Conservation (phyloP, 1,140 invertebrate genomes). For the Melipona quadrifasciata region DNA sequence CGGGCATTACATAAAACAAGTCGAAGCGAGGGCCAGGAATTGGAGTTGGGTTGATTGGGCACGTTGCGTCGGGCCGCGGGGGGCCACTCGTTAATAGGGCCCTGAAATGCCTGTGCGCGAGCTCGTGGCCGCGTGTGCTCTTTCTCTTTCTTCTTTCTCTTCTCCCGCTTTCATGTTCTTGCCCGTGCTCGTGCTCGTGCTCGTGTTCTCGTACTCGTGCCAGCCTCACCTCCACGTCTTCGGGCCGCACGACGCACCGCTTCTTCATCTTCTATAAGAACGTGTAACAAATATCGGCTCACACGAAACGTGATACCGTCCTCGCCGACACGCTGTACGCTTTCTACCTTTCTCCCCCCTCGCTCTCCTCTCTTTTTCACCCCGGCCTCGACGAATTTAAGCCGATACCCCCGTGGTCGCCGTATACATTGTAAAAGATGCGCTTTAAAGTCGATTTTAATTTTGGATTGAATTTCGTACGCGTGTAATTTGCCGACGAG, state of each 20-base stretch:
- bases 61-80: constrained; percentile 61
- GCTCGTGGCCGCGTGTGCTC: constrained; percentile 2
- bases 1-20: constrained; percentile 73
- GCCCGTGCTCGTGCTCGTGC: constrained; percentile 42
- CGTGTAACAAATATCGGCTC: constrained; percentile 69
- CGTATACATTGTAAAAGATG: constrained; percentile 47
- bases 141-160: neutral
- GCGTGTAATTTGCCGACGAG: constrained; percentile 33
- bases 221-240: constrained; percentile 21
- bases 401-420: constrained; percentile 23
- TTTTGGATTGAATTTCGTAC: constrained; percentile 48
- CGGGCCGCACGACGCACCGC: constrained; percentile 50
- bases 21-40: constrained; percentile 56
- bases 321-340: constrained; percentile 57
- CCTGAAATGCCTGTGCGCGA: constrained; percentile 49
- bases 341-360: constrained; percentile 42
- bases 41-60: constrained; percentile 66
- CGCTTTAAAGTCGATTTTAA: constrained; percentile 51
- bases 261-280: constrained; percentile 68
- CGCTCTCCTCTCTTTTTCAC: neutral
- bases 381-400: constrained; percentile 49
- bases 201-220: constrained; percentile 24
- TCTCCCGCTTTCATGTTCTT: neutral
- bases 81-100: constrained; percentile 71
- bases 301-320: constrained; percentile 67